Conservation (phyloP, 2,113 vertebrate species). For the Grus americana region DNA sequence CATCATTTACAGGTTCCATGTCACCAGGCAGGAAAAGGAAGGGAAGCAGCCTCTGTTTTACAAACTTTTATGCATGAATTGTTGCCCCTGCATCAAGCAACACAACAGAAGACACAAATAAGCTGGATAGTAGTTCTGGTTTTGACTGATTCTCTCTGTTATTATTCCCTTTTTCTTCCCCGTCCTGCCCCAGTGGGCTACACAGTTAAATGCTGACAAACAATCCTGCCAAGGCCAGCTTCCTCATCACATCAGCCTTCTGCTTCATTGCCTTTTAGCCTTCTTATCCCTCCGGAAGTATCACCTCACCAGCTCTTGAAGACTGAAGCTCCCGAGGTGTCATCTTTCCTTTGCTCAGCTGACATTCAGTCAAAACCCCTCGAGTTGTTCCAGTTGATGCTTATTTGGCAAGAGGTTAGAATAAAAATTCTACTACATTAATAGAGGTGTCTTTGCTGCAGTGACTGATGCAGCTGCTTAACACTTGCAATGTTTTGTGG, state of each 20-base stretch:
- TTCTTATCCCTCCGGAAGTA: not conserved
- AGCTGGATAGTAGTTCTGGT: not conserved
- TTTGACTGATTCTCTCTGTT: not conserved
- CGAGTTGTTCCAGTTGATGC: not conserved
- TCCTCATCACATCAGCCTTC: not conserved
- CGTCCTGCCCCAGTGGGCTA: not conserved
- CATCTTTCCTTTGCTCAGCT: conserved; percentile 11
- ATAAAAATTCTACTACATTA: not conserved
- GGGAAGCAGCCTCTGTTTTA: not conserved
- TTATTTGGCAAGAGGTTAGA: not conserved
- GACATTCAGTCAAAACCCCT: not conserved
- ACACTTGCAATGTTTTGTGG: not conserved
- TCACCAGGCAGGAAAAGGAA: not conserved
- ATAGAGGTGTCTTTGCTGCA: not conserved
- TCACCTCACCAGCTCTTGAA: not conserved
- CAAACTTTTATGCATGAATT: not conserved
- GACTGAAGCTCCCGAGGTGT: not conserved
- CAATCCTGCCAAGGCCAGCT: not conserved
- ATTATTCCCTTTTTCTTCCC: not conserved
- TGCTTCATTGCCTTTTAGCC: not conserved
- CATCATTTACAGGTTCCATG: not conserved
- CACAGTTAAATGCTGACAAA: not conserved
- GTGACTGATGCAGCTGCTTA: not conserved
- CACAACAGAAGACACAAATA: not conserved
- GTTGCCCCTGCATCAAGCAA: not conserved